A percentile compares a stretch with the other conserved stretches of the same genome.
Evolutionary conservation across 1,140 invertebrate genomes (phyloP).

Genomic region (Caenorhabditis remanei): DNA sequence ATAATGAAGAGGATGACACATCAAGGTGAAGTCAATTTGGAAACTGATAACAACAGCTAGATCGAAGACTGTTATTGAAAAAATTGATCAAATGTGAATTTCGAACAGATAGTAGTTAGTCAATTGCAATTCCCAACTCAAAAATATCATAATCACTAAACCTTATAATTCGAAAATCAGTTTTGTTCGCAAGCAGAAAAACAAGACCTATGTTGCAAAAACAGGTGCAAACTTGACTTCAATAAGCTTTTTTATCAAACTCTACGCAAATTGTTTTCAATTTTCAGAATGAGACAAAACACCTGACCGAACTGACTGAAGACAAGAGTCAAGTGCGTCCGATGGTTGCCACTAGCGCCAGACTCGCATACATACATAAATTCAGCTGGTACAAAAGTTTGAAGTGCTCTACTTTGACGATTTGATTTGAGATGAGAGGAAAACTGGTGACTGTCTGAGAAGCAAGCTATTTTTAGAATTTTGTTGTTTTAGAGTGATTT

Average conservation of each 20-base stretch:
- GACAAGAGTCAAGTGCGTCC: conserved; percentile 14
- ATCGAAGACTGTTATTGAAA: no score
- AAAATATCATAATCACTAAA: no score
- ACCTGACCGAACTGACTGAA: not conserved
- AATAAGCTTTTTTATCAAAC: not conserved
- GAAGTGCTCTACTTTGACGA: not conserved
- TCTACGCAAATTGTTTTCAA: not conserved
- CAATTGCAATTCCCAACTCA: no score
- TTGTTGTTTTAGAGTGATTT: no score
- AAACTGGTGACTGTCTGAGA: not conserved
- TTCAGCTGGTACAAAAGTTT: conserved; percentile 31
- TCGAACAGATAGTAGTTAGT: no score
- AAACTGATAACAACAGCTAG: no score
- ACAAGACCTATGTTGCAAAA: not conserved
- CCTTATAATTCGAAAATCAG: not conserved
- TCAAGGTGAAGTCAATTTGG: no score
- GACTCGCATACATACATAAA: conserved; percentile 19
- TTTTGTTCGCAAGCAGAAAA: not conserved
- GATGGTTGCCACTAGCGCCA: conserved; percentile 29
- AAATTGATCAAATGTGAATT: no score
- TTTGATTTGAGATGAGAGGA: not conserved
- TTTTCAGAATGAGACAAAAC: conserved; percentile 30
- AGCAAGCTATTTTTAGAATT: no score
- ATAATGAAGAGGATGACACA: no score
- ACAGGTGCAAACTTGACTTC: not conserved